phyloP scores from a whole-genome alignment of 2,797 vertebrate genomes.

The Paratrypauchen microcephalus region DNA sequence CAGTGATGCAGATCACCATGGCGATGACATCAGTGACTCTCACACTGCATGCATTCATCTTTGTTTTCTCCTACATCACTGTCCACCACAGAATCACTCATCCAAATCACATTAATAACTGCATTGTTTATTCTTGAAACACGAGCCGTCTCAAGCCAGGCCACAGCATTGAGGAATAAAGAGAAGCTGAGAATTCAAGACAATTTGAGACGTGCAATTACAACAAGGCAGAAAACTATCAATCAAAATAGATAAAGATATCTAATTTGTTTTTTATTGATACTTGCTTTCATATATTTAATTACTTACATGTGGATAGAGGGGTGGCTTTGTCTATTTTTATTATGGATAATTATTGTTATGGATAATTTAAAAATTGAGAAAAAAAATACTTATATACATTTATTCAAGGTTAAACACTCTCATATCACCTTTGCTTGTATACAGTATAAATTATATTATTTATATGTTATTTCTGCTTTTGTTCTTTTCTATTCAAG shows the following conservation, averaged over 20 bases:
- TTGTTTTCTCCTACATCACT: constrained; percentile 16
- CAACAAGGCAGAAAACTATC: background rate
- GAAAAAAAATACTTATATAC: too few relatives aligned
- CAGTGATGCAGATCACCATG: constrained; percentile 23
- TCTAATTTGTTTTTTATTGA: background rate
- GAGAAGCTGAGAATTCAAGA: background rate
- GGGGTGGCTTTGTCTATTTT: too few relatives aligned
- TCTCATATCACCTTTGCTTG: background rate
- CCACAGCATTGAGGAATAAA: background rate
- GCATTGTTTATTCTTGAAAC: background rate
- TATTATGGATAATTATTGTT: too few relatives aligned
- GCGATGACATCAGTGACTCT: constrained; percentile 13
- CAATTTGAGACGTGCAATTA: background rate
- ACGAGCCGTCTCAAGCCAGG: background rate
- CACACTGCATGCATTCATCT: constrained; percentile 12
- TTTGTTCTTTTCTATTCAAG: background rate
- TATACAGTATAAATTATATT: background rate
- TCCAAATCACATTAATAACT: constrained; percentile 1
- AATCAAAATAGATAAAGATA: background rate
- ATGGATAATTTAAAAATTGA: too few relatives aligned
- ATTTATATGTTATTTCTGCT: background rate
- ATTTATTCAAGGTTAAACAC: background rate
- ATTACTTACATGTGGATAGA: background rate
- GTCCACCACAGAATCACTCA: constrained; percentile 5
- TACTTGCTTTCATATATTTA: background rate